Percentiles rank a stretch among this genome's conserved stretches.
These are phyloP conservation scores for Gasterosteus nipponicus DNA, from an alignment of 2,113 vertebrate species.

Conservation along the genomic window DNA sequence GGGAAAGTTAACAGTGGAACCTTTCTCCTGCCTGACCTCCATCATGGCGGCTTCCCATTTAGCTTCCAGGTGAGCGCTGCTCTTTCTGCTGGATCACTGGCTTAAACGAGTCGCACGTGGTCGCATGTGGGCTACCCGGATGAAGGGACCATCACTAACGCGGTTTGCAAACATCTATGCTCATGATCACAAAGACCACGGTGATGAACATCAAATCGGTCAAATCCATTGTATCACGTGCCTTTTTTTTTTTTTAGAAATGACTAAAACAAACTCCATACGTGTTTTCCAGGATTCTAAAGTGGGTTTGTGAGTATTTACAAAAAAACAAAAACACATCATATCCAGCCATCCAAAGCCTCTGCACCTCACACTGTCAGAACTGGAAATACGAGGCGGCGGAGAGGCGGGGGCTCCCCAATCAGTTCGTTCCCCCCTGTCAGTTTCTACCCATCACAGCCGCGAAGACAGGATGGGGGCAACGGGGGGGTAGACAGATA, in stretches of 20 bases:
- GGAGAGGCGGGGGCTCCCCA: conserved; percentile 13
- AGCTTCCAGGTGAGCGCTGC: neutral
- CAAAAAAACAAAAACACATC: conserved; percentile 10
- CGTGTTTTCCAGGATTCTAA: neutral
- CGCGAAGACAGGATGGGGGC: conserved; percentile 32
- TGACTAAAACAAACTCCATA: neutral
- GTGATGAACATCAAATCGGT: neutral
- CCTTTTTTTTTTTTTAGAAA: neutral
- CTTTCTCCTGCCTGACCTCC: neutral
- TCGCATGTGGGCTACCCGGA: neutral
- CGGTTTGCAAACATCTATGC: neutral
- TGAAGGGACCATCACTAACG: neutral
- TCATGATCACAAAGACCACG: neutral
- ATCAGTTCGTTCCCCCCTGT: conserved; percentile 43
- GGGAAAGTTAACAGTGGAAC: neutral
- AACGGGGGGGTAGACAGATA: conserved; percentile 10
- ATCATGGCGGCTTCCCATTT: neutral
- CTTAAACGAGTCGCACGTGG: too few relatives aligned
- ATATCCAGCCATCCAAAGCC: conserved; percentile 14
- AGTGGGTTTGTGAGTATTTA: neutral
- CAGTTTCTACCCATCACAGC: conserved; percentile 41
- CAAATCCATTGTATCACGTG: neutral
- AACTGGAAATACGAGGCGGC: conserved; percentile 5
- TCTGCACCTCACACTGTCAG: conserved; percentile 4
- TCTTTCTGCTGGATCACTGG: neutral